Evolutionary conservation across 2,797 vertebrate genomes (phyloP).

Genomic region (Champsocephalus esox): DNA sequence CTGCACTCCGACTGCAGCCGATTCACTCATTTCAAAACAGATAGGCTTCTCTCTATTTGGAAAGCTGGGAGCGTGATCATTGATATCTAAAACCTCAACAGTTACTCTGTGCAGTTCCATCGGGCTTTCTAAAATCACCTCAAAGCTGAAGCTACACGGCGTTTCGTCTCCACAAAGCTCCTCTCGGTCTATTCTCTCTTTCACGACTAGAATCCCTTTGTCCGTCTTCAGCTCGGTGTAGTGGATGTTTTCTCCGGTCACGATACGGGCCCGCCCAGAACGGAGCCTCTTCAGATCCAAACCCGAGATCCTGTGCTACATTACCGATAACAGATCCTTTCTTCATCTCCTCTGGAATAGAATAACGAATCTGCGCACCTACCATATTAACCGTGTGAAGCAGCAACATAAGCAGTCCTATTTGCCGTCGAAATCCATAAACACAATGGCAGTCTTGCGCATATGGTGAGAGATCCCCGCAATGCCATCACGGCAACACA

Average conservation of each 20-base stretch:
- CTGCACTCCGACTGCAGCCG: too few relatives aligned
- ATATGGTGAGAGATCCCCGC: fast-evolving
- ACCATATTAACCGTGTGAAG: not conserved
- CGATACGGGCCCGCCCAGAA: conserved; percentile 81
- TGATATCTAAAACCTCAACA: conserved; percentile 62
- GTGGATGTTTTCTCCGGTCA: conserved; percentile 81
- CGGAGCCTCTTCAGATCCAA: conserved; percentile 79
- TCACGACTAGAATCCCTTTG: conserved; percentile 83
- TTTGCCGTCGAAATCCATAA: too few relatives aligned
- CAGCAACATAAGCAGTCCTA: too few relatives aligned
- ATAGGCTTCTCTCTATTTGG: too few relatives aligned
- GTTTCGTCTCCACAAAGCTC: conserved; percentile 76
- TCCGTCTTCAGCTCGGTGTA: conserved; percentile 85
- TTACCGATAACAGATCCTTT: conserved; percentile 85
- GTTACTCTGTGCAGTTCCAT: conserved; percentile 62
- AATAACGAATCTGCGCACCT: conserved; percentile 83
- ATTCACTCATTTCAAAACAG: too few relatives aligned
- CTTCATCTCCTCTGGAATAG: conserved; percentile 86
- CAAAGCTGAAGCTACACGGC: conserved; percentile 69
- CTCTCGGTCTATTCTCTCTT: conserved; percentile 81
- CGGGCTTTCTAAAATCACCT: conserved; percentile 73
- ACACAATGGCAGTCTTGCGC: conserved; percentile 49
- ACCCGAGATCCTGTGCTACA: conserved; percentile 84
- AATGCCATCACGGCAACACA: not conserved
- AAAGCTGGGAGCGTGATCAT: conserved; percentile 54